Evolutionary conservation across 2,888 invertebrate genomes (phyloP).

Genomic region (Ectemnius continuus): DNA sequence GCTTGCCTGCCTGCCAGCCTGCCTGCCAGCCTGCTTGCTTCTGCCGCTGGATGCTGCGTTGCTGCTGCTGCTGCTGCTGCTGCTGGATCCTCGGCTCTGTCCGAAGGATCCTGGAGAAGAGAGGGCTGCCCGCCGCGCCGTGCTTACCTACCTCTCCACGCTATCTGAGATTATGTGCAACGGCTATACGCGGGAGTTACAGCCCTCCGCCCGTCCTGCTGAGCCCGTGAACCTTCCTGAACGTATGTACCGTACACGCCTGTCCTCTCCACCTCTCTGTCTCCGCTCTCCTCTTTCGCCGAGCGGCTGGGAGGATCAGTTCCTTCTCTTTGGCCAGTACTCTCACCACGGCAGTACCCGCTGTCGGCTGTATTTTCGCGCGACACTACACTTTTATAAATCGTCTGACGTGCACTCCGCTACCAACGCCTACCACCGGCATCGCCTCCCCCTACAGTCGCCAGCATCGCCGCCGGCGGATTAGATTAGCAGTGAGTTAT

Average conservation of each 20-base stretch:
- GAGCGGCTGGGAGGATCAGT: too few relatives aligned
- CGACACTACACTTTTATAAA: slow-evolving; percentile 66
- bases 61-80: too few relatives aligned
- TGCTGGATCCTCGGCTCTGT: slow-evolving; percentile 34
- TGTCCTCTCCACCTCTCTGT: slow-evolving; percentile 29
- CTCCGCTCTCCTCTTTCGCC: slow-evolving; percentile 5
- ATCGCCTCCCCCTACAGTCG: slow-evolving; percentile 17
- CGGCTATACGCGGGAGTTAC: slow-evolving; percentile 66
- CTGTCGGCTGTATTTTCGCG: slow-evolving; percentile 61
- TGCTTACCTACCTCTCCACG: slow-evolving; percentile 42
- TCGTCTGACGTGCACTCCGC: slow-evolving; percentile 49
- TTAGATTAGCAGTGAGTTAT: slow-evolving; percentile 73
- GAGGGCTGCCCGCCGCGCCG: slow-evolving; percentile 4
- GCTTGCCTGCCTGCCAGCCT: not conserved
- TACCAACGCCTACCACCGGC: slow-evolving; percentile 1
- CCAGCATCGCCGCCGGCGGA: slow-evolving; percentile 49
- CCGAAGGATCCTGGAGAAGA: slow-evolving; percentile 40
- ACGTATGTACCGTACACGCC: slow-evolving; percentile 31
- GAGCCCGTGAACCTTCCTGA: slow-evolving; percentile 40
- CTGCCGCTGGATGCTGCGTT: slow-evolving; percentile 35
- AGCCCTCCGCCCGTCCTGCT: slow-evolving; percentile 50
- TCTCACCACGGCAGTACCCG: slow-evolving; percentile 26
- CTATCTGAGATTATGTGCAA: slow-evolving; percentile 72
- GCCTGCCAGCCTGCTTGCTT: not conserved
- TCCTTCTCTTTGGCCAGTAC: slow-evolving; percentile 18